A percentile compares a stretch with the other conserved stretches of the same genome.
Evolutionary conservation across 2,888 invertebrate species (phyloP).

Genomic region (Eupithecia inturbata): DNA sequence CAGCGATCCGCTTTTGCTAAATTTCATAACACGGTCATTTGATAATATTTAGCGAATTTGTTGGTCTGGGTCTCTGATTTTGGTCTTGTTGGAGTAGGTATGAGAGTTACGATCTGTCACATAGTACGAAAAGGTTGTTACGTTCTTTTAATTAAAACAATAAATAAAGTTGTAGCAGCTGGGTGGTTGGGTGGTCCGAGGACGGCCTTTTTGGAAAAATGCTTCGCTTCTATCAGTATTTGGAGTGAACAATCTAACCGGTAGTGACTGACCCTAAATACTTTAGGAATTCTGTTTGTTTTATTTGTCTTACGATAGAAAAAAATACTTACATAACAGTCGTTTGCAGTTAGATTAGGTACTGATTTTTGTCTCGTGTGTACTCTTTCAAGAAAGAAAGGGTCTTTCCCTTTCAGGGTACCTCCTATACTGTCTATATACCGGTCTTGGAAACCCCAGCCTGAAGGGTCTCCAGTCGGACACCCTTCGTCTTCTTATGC

Average conservation of each 20-base stretch:
- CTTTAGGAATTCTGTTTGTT: neutral
- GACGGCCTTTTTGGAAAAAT: conserved; percentile 65
- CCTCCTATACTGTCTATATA: too few species aligned
- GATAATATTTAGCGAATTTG: neutral
- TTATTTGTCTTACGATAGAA: neutral
- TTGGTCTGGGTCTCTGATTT: neutral
- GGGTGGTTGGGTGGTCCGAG: conserved; percentile 71
- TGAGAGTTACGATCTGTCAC: conserved; percentile 71
- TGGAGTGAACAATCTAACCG: conserved; percentile 37
- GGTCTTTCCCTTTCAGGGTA: too few species aligned
- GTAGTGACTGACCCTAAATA: conserved; percentile 27
- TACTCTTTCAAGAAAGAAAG: neutral
- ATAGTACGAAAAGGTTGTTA: conserved; percentile 60
- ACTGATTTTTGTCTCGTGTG: neutral
- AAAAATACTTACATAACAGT: neutral
- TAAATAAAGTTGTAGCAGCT: conserved; percentile 67
- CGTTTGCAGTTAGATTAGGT: neutral
- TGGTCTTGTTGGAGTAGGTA: neutral
- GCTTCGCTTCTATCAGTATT: conserved; percentile 62
- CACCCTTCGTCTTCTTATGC: too few species aligned
- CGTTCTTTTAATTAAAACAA: conserved; percentile 82
- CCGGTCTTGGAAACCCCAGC: too few species aligned
- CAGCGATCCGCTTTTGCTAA: too few species aligned
- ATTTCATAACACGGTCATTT: neutral
- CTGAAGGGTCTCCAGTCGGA: too few species aligned